A percentile compares a stretch with the other conserved stretches of the same genome.
Conservation (phyloP, 2,113 vertebrate genomes). For the Motacilla tschutschensis region DNA sequence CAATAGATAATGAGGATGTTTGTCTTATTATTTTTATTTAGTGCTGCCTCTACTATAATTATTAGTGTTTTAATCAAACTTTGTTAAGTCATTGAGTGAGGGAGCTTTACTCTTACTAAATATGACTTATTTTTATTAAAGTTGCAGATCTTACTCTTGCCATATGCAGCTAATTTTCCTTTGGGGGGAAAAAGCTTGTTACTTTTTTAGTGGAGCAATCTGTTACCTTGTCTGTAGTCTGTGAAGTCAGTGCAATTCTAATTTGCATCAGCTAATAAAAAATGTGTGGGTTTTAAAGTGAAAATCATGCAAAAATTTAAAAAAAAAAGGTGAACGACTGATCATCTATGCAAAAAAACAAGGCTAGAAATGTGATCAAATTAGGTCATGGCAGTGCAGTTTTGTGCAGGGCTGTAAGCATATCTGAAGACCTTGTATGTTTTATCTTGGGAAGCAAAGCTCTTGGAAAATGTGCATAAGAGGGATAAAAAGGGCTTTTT, state of each 20-base stretch:
- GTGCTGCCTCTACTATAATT: conserved; percentile 18
- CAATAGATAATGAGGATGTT: conserved; percentile 38
- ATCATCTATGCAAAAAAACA: conserved; percentile 51
- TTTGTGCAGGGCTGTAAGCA: conserved; percentile 18
- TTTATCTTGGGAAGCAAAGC: conserved; percentile 44
- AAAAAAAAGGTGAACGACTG: conserved; percentile 49
- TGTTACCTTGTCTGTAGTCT: conserved; percentile 68
- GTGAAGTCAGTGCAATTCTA: conserved; percentile 64
- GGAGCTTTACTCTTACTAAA: conserved; percentile 40
- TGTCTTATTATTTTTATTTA: not conserved
- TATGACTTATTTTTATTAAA: conserved; percentile 52
- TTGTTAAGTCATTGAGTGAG: conserved; percentile 34
- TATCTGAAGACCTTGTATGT: conserved; percentile 41
- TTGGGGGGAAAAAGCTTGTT: conserved; percentile 62
- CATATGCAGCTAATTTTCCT: conserved; percentile 68
- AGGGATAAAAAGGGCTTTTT: conserved; percentile 31
- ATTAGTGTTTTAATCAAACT: conserved; percentile 47
- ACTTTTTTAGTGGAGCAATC: conserved; percentile 68
- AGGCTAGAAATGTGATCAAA: conserved; percentile 51
- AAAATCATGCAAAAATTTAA: conserved; percentile 53
- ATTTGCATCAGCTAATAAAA: conserved; percentile 68
- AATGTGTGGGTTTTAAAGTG: conserved; percentile 65
- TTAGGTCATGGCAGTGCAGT: conserved; percentile 48
- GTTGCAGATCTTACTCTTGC: conserved; percentile 61
- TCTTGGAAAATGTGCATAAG: conserved; percentile 39